These are phyloP conservation scores for Tortricodes alternella DNA, from an alignment of 2,888 invertebrate species.

Conservation along the genomic window DNA sequence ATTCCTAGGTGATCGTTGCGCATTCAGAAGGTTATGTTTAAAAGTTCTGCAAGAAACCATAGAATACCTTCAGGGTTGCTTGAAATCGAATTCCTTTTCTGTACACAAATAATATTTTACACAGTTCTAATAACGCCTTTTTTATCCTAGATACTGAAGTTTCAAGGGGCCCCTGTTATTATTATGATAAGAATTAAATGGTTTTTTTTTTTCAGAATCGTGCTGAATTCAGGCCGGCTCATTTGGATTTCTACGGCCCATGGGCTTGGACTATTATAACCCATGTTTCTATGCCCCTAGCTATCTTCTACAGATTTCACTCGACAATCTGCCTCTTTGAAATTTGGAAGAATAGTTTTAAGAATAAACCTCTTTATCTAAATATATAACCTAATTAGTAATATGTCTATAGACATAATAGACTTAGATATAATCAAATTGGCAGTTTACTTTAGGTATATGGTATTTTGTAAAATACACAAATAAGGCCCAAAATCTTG, in stretches of 20 bases:
- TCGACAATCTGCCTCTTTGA: conserved; percentile 96
- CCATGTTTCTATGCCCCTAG: conserved; percentile 93
- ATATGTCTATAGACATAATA: background rate
- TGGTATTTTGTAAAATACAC: too few relatives aligned
- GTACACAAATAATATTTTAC: too few relatives aligned
- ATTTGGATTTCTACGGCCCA: conserved; percentile 90
- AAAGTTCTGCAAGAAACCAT: too few relatives aligned
- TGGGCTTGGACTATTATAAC: conserved; percentile 97
- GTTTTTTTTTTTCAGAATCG: conserved; percentile 80
- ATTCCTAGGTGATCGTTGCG: too few relatives aligned
- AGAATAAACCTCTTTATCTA: conserved; percentile 81
- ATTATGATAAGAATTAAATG: background rate
- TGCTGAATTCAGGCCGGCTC: conserved; percentile 91
- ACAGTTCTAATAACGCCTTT: too few relatives aligned
- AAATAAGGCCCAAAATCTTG: too few relatives aligned
- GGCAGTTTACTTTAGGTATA: too few relatives aligned
- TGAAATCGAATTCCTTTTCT: too few relatives aligned
- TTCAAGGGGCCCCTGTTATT: background rate
- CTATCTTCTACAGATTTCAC: conserved; percentile 95
- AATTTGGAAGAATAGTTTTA: conserved; percentile 95
- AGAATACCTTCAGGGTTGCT: too few relatives aligned
- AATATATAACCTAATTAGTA: conserved; percentile 61
- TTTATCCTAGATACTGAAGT: too few relatives aligned
- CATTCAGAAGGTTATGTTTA: too few relatives aligned
- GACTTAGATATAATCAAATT: too few relatives aligned